A percentile compares a stretch with the other conserved stretches of the same genome.
phyloP scores from a whole-genome alignment of 2,113 vertebrate genomes.

The Phainopepla nitens region DNA sequence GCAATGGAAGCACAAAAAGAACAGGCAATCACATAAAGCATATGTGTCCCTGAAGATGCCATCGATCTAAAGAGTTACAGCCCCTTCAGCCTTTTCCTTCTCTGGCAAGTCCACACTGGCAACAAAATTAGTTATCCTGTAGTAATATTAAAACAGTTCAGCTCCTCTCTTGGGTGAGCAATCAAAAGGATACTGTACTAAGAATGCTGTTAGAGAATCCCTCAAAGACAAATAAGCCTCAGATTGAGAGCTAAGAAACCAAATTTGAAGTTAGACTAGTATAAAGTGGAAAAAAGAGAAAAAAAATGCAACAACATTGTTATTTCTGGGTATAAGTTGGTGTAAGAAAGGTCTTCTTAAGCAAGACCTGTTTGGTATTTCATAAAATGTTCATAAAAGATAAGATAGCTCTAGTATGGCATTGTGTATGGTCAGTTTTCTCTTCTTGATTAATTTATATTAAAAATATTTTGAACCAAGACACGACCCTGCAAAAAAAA shows the following conservation, averaged over 20 bases:
- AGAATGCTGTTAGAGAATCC: not conserved
- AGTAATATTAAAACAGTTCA: not conserved
- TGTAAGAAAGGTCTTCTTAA: not conserved
- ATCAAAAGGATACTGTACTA: not conserved
- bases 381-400: not conserved
- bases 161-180: not conserved
- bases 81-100: not conserved
- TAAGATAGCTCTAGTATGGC: not conserved
- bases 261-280: not conserved
- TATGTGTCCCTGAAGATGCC: not conserved
- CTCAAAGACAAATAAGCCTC: not conserved
- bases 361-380: not conserved
- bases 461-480: not conserved
- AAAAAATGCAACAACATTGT: not conserved
- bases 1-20: not conserved
- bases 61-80: not conserved
- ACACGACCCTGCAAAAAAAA: not conserved
- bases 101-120: not conserved
- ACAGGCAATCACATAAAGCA: not conserved
- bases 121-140: not conserved
- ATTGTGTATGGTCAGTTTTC: not conserved
- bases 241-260: not conserved
- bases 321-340: not conserved
- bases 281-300: not conserved
- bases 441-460: not conserved